Conservation (phyloP, 2,113 vertebrate species). For the Corythornis vintsioides region DNA sequence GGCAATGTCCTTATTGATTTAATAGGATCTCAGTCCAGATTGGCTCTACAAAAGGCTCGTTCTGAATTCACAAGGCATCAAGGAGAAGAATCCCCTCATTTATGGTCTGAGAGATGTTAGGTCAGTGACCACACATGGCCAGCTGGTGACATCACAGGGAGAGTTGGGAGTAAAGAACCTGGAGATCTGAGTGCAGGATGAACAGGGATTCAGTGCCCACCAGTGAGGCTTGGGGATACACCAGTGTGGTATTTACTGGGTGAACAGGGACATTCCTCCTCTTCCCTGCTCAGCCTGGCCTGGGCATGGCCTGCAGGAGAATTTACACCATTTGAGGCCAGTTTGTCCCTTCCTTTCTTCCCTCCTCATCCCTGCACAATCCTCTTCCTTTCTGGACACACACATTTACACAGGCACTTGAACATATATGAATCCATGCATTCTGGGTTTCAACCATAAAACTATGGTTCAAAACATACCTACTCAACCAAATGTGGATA, state of each 20-base stretch:
- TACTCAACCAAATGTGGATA: neutral
- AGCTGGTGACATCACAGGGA: neutral
- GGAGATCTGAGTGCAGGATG: neutral
- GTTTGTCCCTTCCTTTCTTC: neutral
- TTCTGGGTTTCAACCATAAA: neutral
- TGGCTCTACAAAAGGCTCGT: neutral
- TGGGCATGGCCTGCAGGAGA: neutral
- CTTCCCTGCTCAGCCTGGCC: neutral
- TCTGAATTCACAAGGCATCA: neutral
- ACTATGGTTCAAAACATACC: neutral
- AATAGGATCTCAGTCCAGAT: neutral
- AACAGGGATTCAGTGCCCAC: neutral
- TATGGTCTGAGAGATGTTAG: neutral
- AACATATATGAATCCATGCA: neutral
- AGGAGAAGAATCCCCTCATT: neutral
- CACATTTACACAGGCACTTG: fast-evolving
- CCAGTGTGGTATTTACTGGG: neutral
- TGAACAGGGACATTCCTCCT: neutral
- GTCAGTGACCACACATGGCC: fast-evolving
- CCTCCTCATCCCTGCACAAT: neutral
- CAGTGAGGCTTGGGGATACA: neutral
- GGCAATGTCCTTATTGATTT: neutral
- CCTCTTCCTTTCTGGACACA: neutral
- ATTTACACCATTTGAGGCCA: no score
- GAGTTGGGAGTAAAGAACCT: neutral